Evolutionary conservation across 53 echinoderm and acorn worm genomes (phyloP), one percentile per base, ranked within the genome.

Genomic region (Echinometra lucunter): DNA sequence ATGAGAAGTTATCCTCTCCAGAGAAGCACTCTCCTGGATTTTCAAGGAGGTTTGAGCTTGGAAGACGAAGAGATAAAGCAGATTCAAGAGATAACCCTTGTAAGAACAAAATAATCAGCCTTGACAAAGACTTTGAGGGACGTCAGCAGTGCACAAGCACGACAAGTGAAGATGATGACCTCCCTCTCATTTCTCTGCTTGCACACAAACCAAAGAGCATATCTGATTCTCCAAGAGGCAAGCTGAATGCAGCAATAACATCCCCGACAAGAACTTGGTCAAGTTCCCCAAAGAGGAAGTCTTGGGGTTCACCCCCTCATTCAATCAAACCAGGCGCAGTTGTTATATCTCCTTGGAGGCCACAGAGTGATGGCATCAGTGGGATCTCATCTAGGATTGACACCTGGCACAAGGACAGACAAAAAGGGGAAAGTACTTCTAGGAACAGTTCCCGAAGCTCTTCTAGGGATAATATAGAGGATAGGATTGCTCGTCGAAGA

Each of bases 271-370:
- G 49, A 85, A 28, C 47, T 13, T 85, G 45, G 85, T 37, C 28
- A 45, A 78, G 78, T 42, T 42, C 78, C 28, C 47, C 49, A 1
- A 85, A 47, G 17, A 85, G 19, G 49, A 45, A 49, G 45, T 28
- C 85, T n/a, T 49, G 49, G 85, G 53, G 13, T 12, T 47, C 85
- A n/a, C 45, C 85, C 13, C 9, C 81, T 17, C 81, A 42, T 81
- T 44, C 42, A n/a, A 88, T 11, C 56, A 88, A 56, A n/a, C 55
- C 56, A 21, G 10, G 30, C 3, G 32, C 9, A 4, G 10, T 89
- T 37, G 60, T 89, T 35, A 89, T 89, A 58, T 89, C 89, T 27
- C 89, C 89, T 6, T 89, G 89, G 89, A 89, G 89, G 30, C 40
- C 58, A 47, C 60, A 60, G 18, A 38, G 27, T 85, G 16, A 30